Base-by-base conservation (phyloP, 2,113 vertebrate genomes). In the Tetraodon nigroviridis region DNA sequence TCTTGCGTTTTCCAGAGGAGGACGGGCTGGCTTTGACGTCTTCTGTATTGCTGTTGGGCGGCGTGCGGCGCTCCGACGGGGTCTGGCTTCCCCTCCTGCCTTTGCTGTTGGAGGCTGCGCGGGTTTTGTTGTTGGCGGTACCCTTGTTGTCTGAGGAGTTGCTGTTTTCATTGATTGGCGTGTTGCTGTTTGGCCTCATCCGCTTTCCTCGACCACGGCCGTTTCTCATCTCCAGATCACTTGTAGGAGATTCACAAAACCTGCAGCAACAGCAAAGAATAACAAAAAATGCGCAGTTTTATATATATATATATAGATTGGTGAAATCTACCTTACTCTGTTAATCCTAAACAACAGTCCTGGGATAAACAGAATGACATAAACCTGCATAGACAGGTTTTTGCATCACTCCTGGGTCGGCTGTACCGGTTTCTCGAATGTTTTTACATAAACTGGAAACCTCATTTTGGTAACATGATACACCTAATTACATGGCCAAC, bases 181-280 rank as follows among this genome's bases (percentile, higher is more conserved):
- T 93, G 90, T 95, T 98, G 88, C 92, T 97, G 75, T 93, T 98
- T 45, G 97, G 96, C 7, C 96, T 92, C 92, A 98, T 90, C 37
- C 96, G 92, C 73, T 98, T 99, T 64, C 96, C 97, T 74, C 97
- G 89, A 40, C 97, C 97, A 17, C 97, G 93, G 18, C 95, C 95
- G 0, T 98, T 98, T 61, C 95, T 93, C 94, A 98, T 98, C 81
- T 99, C 97, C 70, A 99, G 83, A 82, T 99, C 97, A 47, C 97
- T 99, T 72, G 96, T 98, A 1, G 97, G 97, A 24, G 97, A 99
- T 88, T 99, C 97, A 22, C 97, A 99, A 88, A 99, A 99, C 89
- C 97, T 99, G 86, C 13, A 64, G 5, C 51, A 2, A 67, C 50
- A 20, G 55, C 19, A 53, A 62, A 81, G 51, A 64, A 46, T 46